Evolutionary conservation across 2,797 vertebrate species (phyloP), one percentile per base, ranked within the genome.

Genomic region (Mallotus villosus): DNA sequence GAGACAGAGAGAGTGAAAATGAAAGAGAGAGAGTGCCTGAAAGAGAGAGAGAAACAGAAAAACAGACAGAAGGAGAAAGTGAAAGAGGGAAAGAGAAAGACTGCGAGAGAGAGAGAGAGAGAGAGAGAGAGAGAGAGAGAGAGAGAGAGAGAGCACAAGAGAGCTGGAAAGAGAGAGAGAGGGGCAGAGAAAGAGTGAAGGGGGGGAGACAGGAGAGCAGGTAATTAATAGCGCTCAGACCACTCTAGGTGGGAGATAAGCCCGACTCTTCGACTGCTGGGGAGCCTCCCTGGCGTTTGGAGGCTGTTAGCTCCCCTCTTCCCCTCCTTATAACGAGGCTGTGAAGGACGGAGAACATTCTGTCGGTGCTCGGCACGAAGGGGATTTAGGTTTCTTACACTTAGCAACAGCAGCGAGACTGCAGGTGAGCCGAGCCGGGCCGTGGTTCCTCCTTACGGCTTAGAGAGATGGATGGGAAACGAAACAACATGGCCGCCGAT

Each of bases 181-280:
- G 41, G 12, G 41, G 8, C 9, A 46, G 41, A 12, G 2, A 11
- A 46, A 14, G 41, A 46, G 41, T 46, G 41, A 46, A 14, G 41
- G 12, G 41, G 77, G 59, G 67, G 68, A 70, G 70, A 75, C 46
- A 63, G 65, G 68, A 27, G 72, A 80, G 74, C 72, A 77, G 75
- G 79, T 88, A 87, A 90, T 88, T 87, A 89, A 86, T 86, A 80
- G 60, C 76, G 79, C 81, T 78, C 74, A 79, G 84, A 81, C 70
- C 80, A 74, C 81, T 79, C 78, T 77, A 68, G 81, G 83, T 83
- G 81, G 79, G 77, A 84, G 83, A 83, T 87, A 86, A 87, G 81
- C 83, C 57, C 1, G 68, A 74, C 70, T 67, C 64, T 71, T 73
- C 76, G 76, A 82, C 80, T 81, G 78, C 79, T 77, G 29, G 12